Evolutionary conservation across 2,113 vertebrate species (phyloP).

Genomic region (Tragelaphus buxtoni): DNA sequence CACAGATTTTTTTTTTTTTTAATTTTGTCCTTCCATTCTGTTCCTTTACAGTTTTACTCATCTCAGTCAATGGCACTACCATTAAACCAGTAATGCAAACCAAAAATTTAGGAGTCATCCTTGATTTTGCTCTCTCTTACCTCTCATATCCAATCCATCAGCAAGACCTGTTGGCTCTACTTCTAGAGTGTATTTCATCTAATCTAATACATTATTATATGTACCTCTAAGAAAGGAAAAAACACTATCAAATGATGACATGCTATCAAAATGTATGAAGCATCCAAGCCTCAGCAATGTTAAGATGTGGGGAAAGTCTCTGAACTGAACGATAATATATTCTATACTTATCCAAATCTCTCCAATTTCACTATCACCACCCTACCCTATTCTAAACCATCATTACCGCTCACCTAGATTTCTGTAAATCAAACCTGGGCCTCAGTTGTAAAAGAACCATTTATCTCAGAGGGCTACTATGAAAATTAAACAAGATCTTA

Average conservation of each 20-base stretch:
- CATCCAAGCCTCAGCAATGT: neutral
- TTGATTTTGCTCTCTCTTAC: neutral
- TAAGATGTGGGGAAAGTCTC: neutral
- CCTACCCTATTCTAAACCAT: neutral
- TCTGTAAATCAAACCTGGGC: neutral
- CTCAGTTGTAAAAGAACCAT: neutral
- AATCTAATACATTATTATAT: neutral
- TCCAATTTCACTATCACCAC: neutral
- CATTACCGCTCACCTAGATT: neutral
- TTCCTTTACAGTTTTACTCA: neutral
- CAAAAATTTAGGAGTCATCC: neutral
- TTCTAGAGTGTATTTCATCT: neutral
- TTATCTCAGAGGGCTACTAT: neutral
- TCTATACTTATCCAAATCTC: neutral
- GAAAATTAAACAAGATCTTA: neutral
- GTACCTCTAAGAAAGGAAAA: neutral
- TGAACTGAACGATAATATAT: neutral
- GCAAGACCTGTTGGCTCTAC: neutral
- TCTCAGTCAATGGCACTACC: neutral
- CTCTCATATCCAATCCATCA: neutral
- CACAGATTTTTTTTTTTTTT: neutral
- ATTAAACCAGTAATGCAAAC: neutral
- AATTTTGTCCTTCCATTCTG: neutral
- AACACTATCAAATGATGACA: neutral
- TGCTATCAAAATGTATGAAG: neutral